Percentiles rank a stretch among this genome's conserved stretches.
Evolutionary conservation across 2,113 vertebrate species (phyloP).

Genomic region (Misgurnus anguillicaudatus): DNA sequence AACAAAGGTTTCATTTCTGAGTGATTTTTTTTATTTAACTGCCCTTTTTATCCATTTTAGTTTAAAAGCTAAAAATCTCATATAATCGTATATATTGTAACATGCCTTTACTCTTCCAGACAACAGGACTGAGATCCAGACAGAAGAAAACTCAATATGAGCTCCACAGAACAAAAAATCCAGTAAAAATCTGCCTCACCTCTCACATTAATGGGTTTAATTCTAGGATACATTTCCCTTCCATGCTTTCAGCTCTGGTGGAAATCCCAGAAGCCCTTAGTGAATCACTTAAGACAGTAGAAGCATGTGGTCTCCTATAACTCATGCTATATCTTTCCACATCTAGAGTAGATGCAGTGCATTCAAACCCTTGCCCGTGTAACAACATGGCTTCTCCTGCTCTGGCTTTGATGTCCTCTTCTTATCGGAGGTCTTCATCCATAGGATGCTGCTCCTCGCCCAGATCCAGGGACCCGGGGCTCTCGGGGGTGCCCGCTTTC

Average conservation of each 20-base stretch:
- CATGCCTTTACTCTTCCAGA: too few species aligned
- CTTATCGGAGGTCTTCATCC: background rate
- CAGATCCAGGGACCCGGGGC: slow-evolving; percentile 3
- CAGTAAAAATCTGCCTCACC: background rate
- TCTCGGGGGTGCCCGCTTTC: background rate
- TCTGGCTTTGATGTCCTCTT: background rate
- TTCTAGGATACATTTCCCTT: background rate
- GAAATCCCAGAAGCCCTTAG: slow-evolving; percentile 5
- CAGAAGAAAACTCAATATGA: background rate
- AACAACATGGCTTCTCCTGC: background rate
- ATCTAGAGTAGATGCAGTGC: background rate
- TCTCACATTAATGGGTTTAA: background rate
- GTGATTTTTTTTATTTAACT: too few species aligned
- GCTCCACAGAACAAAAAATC: background rate
- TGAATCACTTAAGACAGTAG: background rate
- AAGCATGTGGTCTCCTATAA: background rate
- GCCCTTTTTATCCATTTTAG: too few species aligned
- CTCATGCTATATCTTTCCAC: slow-evolving; percentile 4
- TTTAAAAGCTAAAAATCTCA: too few species aligned
- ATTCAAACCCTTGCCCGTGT: background rate
- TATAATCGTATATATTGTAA: too few species aligned
- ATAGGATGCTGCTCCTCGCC: slow-evolving; percentile 3
- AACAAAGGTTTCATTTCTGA: too few species aligned
- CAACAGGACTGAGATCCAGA: too few species aligned
- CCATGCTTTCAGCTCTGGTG: background rate